Conservation (phyloP, 2,888 invertebrate species). For the Xestia ashworthii region DNA sequence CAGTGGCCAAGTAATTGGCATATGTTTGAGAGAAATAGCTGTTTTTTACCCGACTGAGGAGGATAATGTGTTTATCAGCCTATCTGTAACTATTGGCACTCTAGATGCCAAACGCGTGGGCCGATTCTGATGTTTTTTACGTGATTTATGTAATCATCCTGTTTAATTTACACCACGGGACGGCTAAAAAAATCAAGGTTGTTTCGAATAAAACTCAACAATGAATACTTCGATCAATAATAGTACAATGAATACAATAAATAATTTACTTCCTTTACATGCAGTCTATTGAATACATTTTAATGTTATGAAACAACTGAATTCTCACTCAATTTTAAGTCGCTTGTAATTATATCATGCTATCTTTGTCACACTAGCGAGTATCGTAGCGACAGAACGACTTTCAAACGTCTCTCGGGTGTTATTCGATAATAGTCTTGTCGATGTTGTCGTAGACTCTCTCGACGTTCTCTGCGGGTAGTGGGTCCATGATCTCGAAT, state of each 20-base stretch:
- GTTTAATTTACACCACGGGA: no score
- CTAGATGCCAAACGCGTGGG: no score
- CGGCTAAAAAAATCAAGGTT: no score
- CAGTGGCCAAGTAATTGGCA: no score
- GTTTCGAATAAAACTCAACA: neutral
- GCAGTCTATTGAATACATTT: constrained; percentile 7
- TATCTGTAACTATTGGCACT: no score
- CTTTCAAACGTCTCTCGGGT: no score
- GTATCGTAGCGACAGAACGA: no score
- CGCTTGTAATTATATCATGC: neutral
- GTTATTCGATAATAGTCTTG: constrained; percentile 81
- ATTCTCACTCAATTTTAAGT: neutral
- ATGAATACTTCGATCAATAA: no score
- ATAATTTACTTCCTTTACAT: constrained; percentile 13
- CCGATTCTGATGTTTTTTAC: no score
- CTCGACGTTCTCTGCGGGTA: constrained; percentile 80
- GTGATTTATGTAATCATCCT: neutral
- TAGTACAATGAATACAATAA: constrained; percentile 18
- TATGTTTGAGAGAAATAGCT: neutral
- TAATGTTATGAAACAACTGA: neutral
- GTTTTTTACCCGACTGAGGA: no score
- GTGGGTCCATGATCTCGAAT: constrained; percentile 87
- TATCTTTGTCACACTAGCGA: no score
- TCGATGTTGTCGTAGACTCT: constrained; percentile 80
- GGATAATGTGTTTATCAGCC: no score